These are phyloP conservation scores for Synergus laeviventris DNA, from an alignment of 2,888 invertebrate genomes.

Conservation along the genomic window DNA sequence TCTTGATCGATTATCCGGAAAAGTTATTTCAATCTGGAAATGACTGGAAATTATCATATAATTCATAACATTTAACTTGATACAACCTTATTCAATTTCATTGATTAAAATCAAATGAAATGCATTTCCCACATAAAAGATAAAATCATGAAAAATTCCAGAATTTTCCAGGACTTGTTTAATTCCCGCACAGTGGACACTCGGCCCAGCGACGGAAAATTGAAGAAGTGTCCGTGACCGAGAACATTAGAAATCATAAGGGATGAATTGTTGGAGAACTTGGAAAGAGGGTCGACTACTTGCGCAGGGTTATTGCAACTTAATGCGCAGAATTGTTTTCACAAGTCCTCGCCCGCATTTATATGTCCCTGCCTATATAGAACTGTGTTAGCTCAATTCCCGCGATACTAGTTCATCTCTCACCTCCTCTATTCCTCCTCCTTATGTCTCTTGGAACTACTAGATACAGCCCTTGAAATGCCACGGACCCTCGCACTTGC, in stretches of 20 bases:
- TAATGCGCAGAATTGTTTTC: conserved; percentile 66
- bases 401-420: conserved; percentile 42
- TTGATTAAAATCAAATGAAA: too few species aligned
- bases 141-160: too few species aligned
- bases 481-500: conserved; percentile 49
- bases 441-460: conserved; percentile 38
- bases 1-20: too few species aligned
- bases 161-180: too few species aligned
- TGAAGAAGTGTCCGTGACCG: background rate
- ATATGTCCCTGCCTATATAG: conserved; percentile 43
- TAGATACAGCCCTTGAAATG: conserved; percentile 37
- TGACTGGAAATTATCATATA: too few species aligned
- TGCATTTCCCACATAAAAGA: too few species aligned
- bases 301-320: conserved; percentile 67
- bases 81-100: too few species aligned
- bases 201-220: background rate
- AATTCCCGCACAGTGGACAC: too few species aligned
- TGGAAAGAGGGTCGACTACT: conserved; percentile 46
- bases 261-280: conserved; percentile 52
- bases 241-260: conserved; percentile 42
- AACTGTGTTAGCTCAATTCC: conserved; percentile 32
- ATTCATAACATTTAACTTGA: too few species aligned
- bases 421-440: conserved; percentile 42
- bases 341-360: conserved; percentile 59
- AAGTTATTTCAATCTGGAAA: too few species aligned